A percentile compares a stretch with the other conserved stretches of the same genome.
Conservation (phyloP, 1,140 invertebrate species). For the Drosophila sulfurigaster region DNA sequence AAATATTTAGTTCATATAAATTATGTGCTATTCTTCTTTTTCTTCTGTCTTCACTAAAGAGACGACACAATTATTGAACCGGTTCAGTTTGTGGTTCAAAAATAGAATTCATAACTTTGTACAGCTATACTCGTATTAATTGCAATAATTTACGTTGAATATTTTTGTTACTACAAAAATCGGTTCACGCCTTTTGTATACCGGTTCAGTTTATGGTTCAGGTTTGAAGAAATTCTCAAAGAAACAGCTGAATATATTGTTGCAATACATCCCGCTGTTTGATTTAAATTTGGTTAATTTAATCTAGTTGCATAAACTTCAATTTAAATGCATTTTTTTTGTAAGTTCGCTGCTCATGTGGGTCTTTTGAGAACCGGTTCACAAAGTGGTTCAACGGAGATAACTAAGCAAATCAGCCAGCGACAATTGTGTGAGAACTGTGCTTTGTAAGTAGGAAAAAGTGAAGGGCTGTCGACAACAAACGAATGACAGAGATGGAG, state of each 20-base stretch:
- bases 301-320: too few species aligned
- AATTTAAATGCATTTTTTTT: too few species aligned
- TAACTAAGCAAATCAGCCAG: neutral
- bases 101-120: too few species aligned
- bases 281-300: neutral
- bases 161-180: too few species aligned
- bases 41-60: too few species aligned
- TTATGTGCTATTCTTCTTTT: too few species aligned
- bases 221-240: neutral
- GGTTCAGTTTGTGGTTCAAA: neutral
- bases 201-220: neutral
- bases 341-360: too few species aligned
- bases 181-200: neutral
- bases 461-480: neutral
- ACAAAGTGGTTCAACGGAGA: slow-evolving; percentile 5
- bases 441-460: neutral
- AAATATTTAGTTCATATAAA: too few species aligned
- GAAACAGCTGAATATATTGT: too few species aligned
- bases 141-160: too few species aligned
- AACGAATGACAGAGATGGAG: neutral
- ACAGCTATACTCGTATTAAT: too few species aligned
- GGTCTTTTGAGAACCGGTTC: neutral
- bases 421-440: slow-evolving; percentile 5
- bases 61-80: neutral
- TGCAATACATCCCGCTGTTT: too few species aligned